A percentile compares a stretch with the other conserved stretches of the same genome.
These are phyloP conservation scores for Sebastes jordani DNA, from an alignment of 2,797 vertebrate genomes.

Conservation along the genomic window DNA sequence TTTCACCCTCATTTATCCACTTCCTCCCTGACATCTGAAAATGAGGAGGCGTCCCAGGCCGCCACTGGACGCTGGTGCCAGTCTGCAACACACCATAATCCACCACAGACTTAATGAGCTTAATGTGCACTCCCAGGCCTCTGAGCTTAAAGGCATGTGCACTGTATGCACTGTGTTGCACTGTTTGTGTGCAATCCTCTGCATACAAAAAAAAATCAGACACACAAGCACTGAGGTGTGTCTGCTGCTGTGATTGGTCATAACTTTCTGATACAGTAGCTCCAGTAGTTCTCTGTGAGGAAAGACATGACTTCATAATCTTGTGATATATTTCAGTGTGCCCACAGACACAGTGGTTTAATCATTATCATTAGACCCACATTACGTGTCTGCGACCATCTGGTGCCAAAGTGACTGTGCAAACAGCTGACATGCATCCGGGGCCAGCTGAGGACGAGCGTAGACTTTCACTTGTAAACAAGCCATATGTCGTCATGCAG, in stretches of 20 bases:
- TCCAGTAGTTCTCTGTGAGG: not conserved
- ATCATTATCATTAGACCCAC: conserved; percentile 56
- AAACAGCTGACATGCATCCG: conserved; percentile 56
- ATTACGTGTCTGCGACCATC: conserved; percentile 58
- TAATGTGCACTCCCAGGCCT: conserved; percentile 77
- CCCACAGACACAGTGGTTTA: conserved; percentile 29
- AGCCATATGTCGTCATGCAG: conserved; percentile 58
- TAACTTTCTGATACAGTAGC: conserved; percentile 1
- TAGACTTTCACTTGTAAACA: conserved; percentile 65
- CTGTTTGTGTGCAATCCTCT: not conserved
- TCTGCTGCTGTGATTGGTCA: conserved; percentile 1
- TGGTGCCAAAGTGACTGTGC: conserved; percentile 58
- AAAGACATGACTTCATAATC: conserved; percentile 2
- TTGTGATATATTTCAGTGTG: conserved; percentile 6
- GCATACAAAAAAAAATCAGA: not conserved
- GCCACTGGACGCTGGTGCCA: conserved; percentile 54
- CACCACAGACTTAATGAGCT: conserved; percentile 77
- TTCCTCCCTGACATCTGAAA: conserved; percentile 46
- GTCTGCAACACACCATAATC: conserved; percentile 72
- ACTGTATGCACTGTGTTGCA: conserved; percentile 32
- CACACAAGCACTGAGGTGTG: conserved; percentile 11
- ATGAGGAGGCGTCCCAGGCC: conserved; percentile 53
- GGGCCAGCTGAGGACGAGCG: conserved; percentile 24
- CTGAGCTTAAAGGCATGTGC: conserved; percentile 69
- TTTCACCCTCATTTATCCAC: conserved; percentile 29